Evolutionary conservation across 2,113 vertebrate genomes (phyloP).

Genomic region (Apeltes quadracus): DNA sequence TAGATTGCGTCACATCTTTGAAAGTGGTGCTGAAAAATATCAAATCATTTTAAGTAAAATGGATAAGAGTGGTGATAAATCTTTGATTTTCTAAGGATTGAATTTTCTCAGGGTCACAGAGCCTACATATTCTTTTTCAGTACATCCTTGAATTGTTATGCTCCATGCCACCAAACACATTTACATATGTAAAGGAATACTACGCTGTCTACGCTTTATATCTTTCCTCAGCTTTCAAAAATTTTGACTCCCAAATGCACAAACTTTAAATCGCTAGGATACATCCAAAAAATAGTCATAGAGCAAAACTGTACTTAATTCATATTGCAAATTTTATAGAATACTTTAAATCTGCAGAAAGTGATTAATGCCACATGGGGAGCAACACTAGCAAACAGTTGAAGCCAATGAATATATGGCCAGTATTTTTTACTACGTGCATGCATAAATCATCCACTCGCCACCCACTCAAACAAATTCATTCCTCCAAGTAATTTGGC

Average conservation of each 20-base stretch:
- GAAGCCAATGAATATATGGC: not conserved
- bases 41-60: not conserved
- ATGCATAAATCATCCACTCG: not conserved
- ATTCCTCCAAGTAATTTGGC: not conserved
- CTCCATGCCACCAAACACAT: not conserved
- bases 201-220: not conserved
- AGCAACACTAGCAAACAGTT: not conserved
- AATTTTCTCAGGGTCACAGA: not conserved
- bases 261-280: not conserved
- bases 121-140: not conserved
- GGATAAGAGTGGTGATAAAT: not conserved
- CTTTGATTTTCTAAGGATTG: not conserved
- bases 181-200: not conserved
- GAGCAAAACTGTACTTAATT: not conserved
- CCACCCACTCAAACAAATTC: not conserved
- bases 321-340: not conserved
- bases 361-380: not conserved
- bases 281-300: not conserved
- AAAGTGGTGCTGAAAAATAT: conserved; percentile 1
- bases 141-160: not conserved
- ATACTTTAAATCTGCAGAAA: not conserved
- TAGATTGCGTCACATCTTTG: conserved; percentile 10
- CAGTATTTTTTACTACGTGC: not conserved
- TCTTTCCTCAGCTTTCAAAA: not conserved
- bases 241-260: not conserved